Evolutionary conservation across 2,797 vertebrate species (phyloP), one percentile per base, ranked within the genome.

Genomic region (Mustela erminea): DNA sequence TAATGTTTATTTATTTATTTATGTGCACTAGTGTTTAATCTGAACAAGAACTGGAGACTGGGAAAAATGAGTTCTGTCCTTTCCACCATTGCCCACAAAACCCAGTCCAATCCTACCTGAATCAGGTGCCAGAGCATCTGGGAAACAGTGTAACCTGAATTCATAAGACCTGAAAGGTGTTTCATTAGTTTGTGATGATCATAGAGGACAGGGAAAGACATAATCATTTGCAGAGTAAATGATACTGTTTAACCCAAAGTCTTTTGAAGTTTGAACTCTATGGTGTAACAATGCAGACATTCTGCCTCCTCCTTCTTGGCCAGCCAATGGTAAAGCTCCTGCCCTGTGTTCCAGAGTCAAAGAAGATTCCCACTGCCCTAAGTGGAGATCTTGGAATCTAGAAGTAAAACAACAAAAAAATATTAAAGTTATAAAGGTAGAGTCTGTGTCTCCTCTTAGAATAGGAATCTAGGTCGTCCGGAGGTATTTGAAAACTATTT

Each of bases 251-350:
- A 96, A 90, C 56, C 72, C 80, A 92, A 85, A 94, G 74, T 93
- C 68, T 96, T 96, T 60, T 49, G 75, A 93, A 97, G 58, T 77
- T 27, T 90, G 83, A 90, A 93, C 56, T 83, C 82, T 93, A 46
- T 17, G 66, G 81, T 87, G 95, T 95, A 97, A 98, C 46, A 98
- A 81, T 96, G 77, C 29, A 95, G 91, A 93, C 87, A 82, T 97
- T 98, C 95, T 87, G n/a, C 62, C 46, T 84, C 23, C 58, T 89
- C 60, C 41, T 96, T 52, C 75, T 92, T 8, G 18, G 64, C 54
- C 83, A 89, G 46, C 91, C 95, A 98, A 83, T 93, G 84, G 46
- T 56, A 92, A 89, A 93, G 77, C 80, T 84, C 84, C 52, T 87
- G 89, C n/a, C 88, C 68, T 83, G 1, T 29, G 83, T 95, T 95